Conservation (phyloP, 2,113 vertebrate species). For the Cryptomyrus ogoouensis region DNA sequence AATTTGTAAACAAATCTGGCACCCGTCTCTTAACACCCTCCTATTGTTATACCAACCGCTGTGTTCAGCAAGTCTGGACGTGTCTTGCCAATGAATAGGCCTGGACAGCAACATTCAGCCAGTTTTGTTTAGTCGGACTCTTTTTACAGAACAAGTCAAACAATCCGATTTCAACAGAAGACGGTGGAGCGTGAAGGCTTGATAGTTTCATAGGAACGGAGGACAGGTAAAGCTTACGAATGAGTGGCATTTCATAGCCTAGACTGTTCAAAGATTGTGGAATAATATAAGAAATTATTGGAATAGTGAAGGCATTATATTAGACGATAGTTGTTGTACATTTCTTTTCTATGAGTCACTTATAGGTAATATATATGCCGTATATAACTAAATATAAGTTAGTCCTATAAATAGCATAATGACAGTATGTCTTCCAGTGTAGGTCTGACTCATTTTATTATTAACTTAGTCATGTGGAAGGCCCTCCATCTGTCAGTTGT, state of each 20-base stretch:
- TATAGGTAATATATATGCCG: not conserved
- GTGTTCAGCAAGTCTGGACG: not conserved
- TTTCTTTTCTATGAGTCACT: not conserved
- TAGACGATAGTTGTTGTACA: not conserved
- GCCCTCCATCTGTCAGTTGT: not conserved
- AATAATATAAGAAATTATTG: not conserved
- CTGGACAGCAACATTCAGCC: not conserved
- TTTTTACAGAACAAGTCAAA: not conserved
- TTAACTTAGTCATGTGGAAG: constrained; percentile 3
- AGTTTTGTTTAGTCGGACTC: not conserved
- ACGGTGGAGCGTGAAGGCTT: not conserved
- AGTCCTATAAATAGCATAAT: not conserved
- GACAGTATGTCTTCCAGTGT: not conserved
- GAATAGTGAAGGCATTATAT: not conserved
- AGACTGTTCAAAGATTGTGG: not conserved
- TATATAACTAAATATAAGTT: not conserved
- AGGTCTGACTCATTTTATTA: constrained; percentile 8
- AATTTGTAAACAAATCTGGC: not conserved
- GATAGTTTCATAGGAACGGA: not conserved
- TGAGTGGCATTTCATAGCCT: not conserved
- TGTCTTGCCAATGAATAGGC: not conserved
- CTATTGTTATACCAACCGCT: not conserved
- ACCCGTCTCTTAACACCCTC: not conserved
- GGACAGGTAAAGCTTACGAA: not conserved
- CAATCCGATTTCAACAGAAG: not conserved